Evolutionary conservation across 2,888 invertebrate genomes (phyloP).

Genomic region (Troilus luridus): DNA sequence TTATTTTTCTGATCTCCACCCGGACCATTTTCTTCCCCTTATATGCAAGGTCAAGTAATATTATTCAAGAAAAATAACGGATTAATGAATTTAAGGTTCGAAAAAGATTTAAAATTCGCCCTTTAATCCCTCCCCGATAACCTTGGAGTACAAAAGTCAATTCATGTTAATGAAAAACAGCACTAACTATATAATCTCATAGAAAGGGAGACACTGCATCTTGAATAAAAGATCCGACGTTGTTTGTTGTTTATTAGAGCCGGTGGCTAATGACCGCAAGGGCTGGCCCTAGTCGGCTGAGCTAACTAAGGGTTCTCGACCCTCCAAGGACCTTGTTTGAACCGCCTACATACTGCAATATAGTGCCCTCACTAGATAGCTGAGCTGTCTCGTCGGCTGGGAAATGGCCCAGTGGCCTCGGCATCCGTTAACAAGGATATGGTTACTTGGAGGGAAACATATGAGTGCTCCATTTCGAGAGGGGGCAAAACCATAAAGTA

Average conservation of each 20-base stretch:
- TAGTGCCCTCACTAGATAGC: neutral
- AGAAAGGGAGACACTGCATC: neutral
- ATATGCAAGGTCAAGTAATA: too few species aligned
- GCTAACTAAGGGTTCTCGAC: neutral
- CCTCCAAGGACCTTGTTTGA: constrained; percentile 12
- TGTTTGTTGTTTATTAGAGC: neutral
- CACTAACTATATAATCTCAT: neutral
- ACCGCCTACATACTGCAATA: neutral
- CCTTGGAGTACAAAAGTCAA: too few species aligned
- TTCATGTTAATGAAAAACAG: neutral
- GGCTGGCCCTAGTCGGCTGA: neutral
- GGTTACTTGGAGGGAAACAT: neutral
- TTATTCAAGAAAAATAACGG: too few species aligned
- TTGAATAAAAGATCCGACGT: neutral
- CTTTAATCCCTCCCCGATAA: too few species aligned
- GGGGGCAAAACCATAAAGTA: neutral
- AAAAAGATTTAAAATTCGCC: too few species aligned
- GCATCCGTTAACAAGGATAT: neutral
- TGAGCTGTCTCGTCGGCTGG: neutral
- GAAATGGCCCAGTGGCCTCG: neutral
- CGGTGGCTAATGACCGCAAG: neutral
- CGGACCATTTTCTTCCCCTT: too few species aligned
- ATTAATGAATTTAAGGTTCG: too few species aligned
- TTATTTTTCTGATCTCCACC: too few species aligned
- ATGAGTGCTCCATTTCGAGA: neutral